Evolutionary conservation across 2,888 invertebrate genomes (phyloP).

Genomic region (Scaptomyza caliginosa): DNA sequence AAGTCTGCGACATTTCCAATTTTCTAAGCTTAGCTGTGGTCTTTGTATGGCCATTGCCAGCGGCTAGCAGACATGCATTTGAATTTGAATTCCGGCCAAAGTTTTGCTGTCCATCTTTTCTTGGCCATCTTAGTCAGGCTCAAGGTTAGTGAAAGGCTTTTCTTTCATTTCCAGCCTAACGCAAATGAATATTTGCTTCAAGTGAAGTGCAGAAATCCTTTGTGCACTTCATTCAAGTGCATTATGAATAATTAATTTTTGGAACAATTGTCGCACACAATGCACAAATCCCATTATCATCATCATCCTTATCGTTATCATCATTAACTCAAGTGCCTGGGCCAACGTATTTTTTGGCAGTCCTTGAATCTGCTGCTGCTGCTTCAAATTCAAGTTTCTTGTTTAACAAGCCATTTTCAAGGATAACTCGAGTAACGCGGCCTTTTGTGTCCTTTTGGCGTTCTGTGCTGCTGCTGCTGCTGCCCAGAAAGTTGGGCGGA

Average conservation of each 20-base stretch:
- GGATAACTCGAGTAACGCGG: constrained; percentile 13
- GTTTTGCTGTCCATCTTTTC: constrained; percentile 8
- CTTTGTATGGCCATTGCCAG: constrained; percentile 39
- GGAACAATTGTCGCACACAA: constrained; percentile 56
- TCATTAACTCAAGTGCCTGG: constrained; percentile 61
- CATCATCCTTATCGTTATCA: constrained; percentile 3
- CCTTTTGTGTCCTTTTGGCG: constrained; percentile 19
- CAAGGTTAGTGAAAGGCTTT: constrained; percentile 63
- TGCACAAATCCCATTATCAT: constrained; percentile 45
- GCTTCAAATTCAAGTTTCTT: constrained; percentile 16
- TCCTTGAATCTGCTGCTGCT: constrained; percentile 2
- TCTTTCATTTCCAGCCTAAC: constrained; percentile 10
- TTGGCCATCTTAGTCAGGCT: constrained; percentile 15
- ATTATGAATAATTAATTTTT: constrained; percentile 71
- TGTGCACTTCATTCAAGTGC: constrained; percentile 53
- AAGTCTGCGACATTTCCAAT: constrained; percentile 39
- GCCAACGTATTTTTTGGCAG: constrained; percentile 1
- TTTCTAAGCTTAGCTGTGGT: constrained; percentile 17
- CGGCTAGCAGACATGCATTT: constrained; percentile 68
- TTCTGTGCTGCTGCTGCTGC: neutral
- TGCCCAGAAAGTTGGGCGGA: constrained; percentile 52
- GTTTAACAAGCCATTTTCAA: constrained; percentile 34
- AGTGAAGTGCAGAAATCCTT: constrained; percentile 22
- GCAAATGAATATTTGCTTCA: constrained; percentile 48
- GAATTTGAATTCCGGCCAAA: constrained; percentile 58